Evolutionary conservation across 2,797 vertebrate species (phyloP).

Genomic region (Pyrocephalus nanus): DNA sequence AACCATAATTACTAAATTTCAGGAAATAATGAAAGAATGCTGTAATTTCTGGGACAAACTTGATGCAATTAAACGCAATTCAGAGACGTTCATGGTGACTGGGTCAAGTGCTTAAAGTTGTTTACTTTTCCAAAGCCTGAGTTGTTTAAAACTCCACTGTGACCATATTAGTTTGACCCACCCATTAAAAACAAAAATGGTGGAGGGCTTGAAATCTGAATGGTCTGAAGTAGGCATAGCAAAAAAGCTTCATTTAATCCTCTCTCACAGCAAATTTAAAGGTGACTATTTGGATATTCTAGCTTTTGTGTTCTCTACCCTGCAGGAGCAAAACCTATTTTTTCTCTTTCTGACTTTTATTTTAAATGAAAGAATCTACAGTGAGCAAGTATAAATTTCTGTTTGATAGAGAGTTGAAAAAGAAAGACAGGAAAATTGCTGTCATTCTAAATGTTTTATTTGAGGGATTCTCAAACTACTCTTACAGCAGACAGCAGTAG

Average conservation of each 20-base stretch:
- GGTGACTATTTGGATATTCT: background rate
- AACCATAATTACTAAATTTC: slow-evolving; percentile 24
- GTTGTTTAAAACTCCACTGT: background rate
- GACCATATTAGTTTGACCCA: background rate
- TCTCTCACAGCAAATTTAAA: background rate
- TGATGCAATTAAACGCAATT: background rate
- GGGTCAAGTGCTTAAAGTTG: background rate
- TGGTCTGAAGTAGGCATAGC: background rate
- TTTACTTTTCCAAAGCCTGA: background rate
- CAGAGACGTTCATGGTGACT: background rate
- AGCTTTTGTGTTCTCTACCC: background rate
- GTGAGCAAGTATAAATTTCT: background rate
- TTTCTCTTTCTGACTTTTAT: background rate
- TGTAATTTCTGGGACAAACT: background rate
- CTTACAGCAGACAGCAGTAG: background rate
- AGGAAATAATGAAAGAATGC: background rate
- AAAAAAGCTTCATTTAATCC: background rate
- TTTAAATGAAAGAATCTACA: background rate
- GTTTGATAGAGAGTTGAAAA: background rate
- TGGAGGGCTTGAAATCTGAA: background rate
- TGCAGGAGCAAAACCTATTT: background rate
- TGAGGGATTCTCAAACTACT: background rate
- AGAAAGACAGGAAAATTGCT: background rate
- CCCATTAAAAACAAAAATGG: background rate
- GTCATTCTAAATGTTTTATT: background rate